phyloP scores from a whole-genome alignment of 2,113 vertebrate species.

The Rhombomys opimus region DNA sequence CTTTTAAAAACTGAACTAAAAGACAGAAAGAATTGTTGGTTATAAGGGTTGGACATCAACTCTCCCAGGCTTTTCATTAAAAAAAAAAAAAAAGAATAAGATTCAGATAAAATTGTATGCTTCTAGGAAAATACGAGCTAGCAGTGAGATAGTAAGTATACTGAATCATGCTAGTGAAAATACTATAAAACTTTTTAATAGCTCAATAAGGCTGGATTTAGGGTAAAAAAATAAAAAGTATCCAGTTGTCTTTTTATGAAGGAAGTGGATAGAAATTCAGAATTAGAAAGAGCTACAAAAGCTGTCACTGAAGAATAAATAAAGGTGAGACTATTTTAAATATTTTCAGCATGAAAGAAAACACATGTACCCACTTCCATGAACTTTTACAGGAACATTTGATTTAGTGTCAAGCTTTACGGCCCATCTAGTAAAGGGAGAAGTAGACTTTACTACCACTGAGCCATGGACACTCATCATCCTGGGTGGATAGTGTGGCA shows the following conservation, averaged over 20 bases:
- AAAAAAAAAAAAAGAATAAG: background rate
- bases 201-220: background rate
- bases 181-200: constrained; percentile 20
- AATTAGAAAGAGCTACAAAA: constrained; percentile 42
- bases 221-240: background rate
- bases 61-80: background rate
- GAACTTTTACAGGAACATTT: background rate
- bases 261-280: background rate
- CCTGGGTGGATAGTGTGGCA: background rate
- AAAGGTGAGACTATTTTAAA: background rate
- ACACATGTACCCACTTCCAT: background rate
- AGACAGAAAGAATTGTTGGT: background rate
- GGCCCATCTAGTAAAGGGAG: background rate
- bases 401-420: background rate
- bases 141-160: background rate
- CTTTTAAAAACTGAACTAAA: background rate
- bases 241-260: background rate
- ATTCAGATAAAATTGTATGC: constrained; percentile 6
- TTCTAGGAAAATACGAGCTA: background rate
- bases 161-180: background rate
- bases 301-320: constrained; percentile 16
- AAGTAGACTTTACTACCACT: background rate
- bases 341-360: background rate
- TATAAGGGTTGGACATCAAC: background rate
- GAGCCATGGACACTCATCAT: background rate